Base-by-base conservation (phyloP, 2,113 vertebrate genomes). In the Tragelaphus scriptus region DNA sequence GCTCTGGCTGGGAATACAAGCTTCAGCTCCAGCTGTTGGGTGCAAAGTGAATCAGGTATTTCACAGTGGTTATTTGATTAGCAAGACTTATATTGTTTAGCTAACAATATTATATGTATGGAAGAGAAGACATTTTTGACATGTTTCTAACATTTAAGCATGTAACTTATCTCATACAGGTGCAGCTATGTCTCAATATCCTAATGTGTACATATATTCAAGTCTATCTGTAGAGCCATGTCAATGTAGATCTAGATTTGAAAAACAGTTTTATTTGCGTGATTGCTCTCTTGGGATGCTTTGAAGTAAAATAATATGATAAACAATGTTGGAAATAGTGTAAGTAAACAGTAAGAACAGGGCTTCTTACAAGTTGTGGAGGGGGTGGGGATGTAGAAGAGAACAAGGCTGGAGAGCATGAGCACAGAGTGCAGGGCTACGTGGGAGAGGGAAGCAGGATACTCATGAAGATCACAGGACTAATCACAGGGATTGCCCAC, bases 41-140 rank as follows among this genome's bases (percentile, higher is more conserved):
- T 98, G 98, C 98, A 99, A 98, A 99, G 98, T 99, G 98, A 99
- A 99, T 99, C 98, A 98, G 98, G 98, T 99, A 99, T 99, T 99
- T 99, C 98, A 99, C 98, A 98, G 98, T 99, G 98, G 98, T 98
- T 98, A 98, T 98, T 98, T 99, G 98, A 98, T 98, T 99, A 99
- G 98, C 98, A 99, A 98, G 98, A 96, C 98, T 98, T 96, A 97
- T 91, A 98, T 98, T 98, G 98, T 99, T 98, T 98, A 95, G 98
- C 91, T 98, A 98, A 97, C 94, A 98, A 92, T 97, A 92, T 98
- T 92, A 1, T 17, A 51, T 75, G 93, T 91, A 25, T 25, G 91
- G 95, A 81, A 87, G 49, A 88, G 96, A 97, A 96, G 90, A 95
- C 30, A 44, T 92, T 96, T 94, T 85, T 90, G 49, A 89, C n/a